Conservation (phyloP, 2,888 invertebrate genomes). For the Phengaris arion region DNA sequence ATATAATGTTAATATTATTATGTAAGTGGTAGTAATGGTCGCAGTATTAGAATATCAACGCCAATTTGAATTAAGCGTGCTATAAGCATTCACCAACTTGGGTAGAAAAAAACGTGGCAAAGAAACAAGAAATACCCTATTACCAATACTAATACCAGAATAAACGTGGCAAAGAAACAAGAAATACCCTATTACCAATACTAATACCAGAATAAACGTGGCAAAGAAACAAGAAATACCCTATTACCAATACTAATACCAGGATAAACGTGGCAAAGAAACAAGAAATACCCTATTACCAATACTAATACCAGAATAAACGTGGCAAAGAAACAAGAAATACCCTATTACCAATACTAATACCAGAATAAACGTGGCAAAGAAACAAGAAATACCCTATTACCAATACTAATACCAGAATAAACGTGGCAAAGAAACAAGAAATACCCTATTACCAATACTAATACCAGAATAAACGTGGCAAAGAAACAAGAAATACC, state of each 20-base stretch:
- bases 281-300: background rate
- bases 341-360: constrained; percentile 7
- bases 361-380: background rate
- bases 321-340: background rate
- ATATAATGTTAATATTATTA: no score
- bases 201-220: background rate
- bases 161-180: background rate
- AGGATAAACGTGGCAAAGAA: background rate
- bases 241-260: constrained; percentile 4
- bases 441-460: background rate
- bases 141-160: background rate
- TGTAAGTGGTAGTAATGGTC: no score
- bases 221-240: background rate
- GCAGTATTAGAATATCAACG: no score
- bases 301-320: background rate
- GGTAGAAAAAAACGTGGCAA: no score
- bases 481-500: background rate
- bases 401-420: background rate
- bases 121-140: background rate
- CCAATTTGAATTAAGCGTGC: no score
- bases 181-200: background rate
- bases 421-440: background rate
- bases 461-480: background rate
- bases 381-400: background rate
- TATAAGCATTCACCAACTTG: no score